Evolutionary conservation across 2,888 invertebrate genomes (phyloP).

Genomic region (Tinea semifulvella): DNA sequence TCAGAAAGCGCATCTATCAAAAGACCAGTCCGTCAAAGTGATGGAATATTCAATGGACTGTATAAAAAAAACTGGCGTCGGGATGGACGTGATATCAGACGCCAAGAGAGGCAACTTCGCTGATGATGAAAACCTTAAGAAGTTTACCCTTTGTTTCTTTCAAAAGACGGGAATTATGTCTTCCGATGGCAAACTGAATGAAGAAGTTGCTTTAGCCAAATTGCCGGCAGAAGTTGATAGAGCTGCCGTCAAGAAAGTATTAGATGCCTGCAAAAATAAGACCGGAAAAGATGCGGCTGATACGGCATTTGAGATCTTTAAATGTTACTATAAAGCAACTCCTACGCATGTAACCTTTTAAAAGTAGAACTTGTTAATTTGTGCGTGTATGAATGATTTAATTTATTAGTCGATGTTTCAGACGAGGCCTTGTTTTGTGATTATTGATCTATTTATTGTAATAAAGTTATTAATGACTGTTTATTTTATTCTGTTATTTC

Average conservation of each 20-base stretch:
- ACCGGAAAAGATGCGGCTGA: conserved; percentile 44
- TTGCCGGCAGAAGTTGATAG: conserved; percentile 44
- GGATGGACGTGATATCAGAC: conserved; percentile 34
- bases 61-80: conserved; percentile 40
- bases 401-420: conserved; percentile 10
- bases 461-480: conserved; percentile 1
- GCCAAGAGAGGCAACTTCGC: conserved; percentile 45
- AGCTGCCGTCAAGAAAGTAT: conserved; percentile 38
- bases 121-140: conserved; percentile 49
- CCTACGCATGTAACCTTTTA: conserved; percentile 33
- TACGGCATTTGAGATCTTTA: conserved; percentile 46
- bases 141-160: conserved; percentile 55
- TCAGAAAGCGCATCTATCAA: conserved; percentile 36
- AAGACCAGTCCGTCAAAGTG: conserved; percentile 37
- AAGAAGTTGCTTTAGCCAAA: conserved; percentile 44
- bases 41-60: conserved; percentile 33
- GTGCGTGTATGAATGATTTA: conserved; percentile 1
- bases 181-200: conserved; percentile 43
- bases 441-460: conserved; percentile 11
- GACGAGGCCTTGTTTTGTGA: conserved; percentile 8
- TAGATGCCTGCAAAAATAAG: conserved; percentile 45
- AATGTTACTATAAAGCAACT: conserved; percentile 47
- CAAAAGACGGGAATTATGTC: conserved; percentile 43
- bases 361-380: conserved; percentile 7
- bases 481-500: not conserved